phyloP scores from a whole-genome alignment of 2,888 invertebrate genomes.

The Tortrix viridana region DNA sequence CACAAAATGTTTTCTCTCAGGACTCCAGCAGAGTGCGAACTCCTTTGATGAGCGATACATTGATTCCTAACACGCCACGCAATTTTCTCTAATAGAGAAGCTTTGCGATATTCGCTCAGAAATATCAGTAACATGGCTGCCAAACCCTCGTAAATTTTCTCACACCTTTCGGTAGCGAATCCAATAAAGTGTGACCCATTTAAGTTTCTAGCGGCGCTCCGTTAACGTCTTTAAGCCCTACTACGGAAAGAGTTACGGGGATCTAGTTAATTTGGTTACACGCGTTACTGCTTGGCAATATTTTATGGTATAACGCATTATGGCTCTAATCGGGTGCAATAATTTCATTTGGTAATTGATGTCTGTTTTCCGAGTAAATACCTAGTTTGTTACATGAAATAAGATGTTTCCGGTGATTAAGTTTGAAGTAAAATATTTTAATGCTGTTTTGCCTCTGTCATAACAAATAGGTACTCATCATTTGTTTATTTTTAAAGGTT shows the following conservation, averaged over 20 bases:
- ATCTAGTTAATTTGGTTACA: conserved; percentile 45
- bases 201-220: conserved; percentile 44
- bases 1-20: conserved; percentile 33
- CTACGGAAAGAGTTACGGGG: conserved; percentile 38
- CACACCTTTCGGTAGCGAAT: conserved; percentile 39
- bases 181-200: conserved; percentile 48
- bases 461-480: no score
- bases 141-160: conserved; percentile 44
- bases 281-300: conserved; percentile 37
- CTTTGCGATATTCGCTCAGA: conserved; percentile 37
- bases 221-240: conserved; percentile 47
- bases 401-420: no score
- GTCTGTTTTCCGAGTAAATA: background rate
- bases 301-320: conserved; percentile 30
- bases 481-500: no score
- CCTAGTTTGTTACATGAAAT: no score
- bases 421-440: no score
- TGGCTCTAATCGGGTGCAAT: conserved; percentile 34
- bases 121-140: conserved; percentile 44
- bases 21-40: conserved; percentile 31
- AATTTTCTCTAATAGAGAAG: conserved; percentile 43
- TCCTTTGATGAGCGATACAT: conserved; percentile 39
- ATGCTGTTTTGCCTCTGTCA: no score
- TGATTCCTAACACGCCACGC: conserved; percentile 44
- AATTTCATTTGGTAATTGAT: conserved; percentile 30